Conservation (phyloP, 2,113 vertebrate genomes). For the Hucho hucho region DNA sequence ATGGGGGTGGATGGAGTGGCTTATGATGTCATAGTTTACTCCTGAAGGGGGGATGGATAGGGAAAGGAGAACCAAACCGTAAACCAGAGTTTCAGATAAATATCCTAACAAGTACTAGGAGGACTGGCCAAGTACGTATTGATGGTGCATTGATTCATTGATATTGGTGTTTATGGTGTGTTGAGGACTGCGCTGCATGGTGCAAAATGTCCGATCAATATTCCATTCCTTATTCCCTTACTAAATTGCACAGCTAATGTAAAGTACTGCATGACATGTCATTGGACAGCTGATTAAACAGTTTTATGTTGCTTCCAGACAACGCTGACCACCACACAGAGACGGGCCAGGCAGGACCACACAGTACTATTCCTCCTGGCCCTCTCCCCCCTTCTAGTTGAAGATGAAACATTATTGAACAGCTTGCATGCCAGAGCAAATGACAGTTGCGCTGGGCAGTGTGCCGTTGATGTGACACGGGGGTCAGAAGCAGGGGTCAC, state of each 20-base stretch:
- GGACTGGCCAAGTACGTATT: neutral
- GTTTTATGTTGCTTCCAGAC: neutral
- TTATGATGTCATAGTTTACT: too few species aligned
- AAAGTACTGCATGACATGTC: neutral
- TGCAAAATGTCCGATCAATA: neutral
- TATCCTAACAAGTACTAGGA: neutral
- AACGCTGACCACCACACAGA: conserved; percentile 13
- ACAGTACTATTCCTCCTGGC: neutral
- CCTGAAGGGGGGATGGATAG: neutral
- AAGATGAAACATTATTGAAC: conserved; percentile 16
- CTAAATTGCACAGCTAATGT: neutral
- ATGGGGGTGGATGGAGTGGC: too few species aligned
- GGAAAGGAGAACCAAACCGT: neutral
- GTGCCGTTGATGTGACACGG: conserved; percentile 26
- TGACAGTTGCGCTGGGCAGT: conserved; percentile 33
- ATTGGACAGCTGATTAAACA: neutral
- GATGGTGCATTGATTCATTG: conserved; percentile 2
- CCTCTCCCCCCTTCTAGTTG: neutral
- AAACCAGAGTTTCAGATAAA: neutral
- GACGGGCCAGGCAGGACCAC: too few species aligned
- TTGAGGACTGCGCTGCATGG: neutral
- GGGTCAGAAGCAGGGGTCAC: conserved; percentile 44
- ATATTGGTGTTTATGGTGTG: conserved; percentile 1
- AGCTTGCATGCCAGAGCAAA: conserved; percentile 14
- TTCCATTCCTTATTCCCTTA: neutral